Evolutionary conservation across 2,797 vertebrate species (phyloP), one percentile per base, ranked within the genome.

Genomic region (Muraenolepis orangiensis): DNA sequence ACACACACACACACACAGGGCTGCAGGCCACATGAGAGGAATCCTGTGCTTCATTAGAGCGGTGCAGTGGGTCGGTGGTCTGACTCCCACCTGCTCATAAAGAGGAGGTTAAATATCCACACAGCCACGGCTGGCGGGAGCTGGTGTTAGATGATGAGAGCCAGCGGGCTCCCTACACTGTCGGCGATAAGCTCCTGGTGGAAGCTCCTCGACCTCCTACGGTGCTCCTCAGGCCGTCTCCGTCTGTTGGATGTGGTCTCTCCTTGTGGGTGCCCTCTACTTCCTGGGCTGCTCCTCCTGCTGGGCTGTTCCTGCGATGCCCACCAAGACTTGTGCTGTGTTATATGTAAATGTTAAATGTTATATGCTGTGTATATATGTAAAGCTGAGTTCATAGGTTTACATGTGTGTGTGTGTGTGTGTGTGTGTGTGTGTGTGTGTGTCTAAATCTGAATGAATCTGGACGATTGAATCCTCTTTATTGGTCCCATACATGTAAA

Each of bases 41-140:
- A 64, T 64, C 57, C 23, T 6, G 14, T 11, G 23, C 57, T 64
- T 64, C n/a, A 64, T 64, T 64, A 64, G 57, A 2, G 57, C 57
- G 12, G 57, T 26, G 57, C 8, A 64, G 57, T 4, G 57, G 26
- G 57, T 23, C 36, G 32, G 32, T 34, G 32, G 57, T 74, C 71
- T 74, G 80, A 82, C 81, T 83, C 75, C 72, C 57, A 74, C 73
- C 81, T 73, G 73, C 71, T 80, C 83, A 86, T 88, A 81, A 87
- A 74, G 23, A 72, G 61, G 29, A 31, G 76, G 79, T 76, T 83
- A 80, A 85, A 80, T 80, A 76, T 75, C 81, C 64, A 73, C 23
- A 64, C 69, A 73, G 75, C 74, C 71, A 23, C 23, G 32, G 36
- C 74, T 31, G n/a, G 72, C 74, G 20, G 18, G 32, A 14, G 61